A percentile compares a stretch with the other conserved stretches of the same genome.
These are phyloP conservation scores for Anabas testudineus DNA, from an alignment of 2,797 vertebrate genomes.

Conservation along the genomic window DNA sequence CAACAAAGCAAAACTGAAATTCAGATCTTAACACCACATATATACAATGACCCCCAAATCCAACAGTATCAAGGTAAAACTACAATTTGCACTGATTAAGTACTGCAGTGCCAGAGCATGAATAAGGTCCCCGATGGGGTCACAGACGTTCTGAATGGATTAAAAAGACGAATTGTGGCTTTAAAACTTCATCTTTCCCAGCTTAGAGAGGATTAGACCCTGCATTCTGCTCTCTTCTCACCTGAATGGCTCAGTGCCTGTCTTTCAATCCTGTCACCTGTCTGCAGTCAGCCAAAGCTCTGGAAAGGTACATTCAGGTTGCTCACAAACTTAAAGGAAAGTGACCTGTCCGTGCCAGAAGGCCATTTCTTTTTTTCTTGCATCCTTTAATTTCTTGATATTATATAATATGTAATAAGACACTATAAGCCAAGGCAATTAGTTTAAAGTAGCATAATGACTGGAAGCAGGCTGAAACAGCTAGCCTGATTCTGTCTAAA, in stretches of 20 bases:
- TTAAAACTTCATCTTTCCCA: constrained; percentile 72
- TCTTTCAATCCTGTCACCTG: constrained; percentile 48
- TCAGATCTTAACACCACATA: neutral
- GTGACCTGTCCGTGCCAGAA: neutral
- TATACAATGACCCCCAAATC: constrained; percentile 27
- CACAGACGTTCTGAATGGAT: constrained; percentile 72
- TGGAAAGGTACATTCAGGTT: constrained; percentile 26
- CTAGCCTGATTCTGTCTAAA: too few relatives aligned
- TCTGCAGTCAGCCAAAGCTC: constrained; percentile 35
- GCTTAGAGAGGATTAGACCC: constrained; percentile 77
- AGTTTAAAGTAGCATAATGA: neutral
- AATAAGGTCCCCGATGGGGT: constrained; percentile 64
- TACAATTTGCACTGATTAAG: neutral
- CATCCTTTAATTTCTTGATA: neutral
- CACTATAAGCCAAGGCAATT: neutral
- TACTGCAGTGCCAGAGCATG: constrained; percentile 39
- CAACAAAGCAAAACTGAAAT: constrained; percentile 3
- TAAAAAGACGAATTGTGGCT: constrained; percentile 76
- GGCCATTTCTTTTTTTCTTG: neutral
- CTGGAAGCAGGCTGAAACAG: too few relatives aligned
- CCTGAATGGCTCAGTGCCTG: constrained; percentile 43
- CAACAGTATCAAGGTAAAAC: constrained; percentile 13
- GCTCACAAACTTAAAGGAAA: constrained; percentile 12
- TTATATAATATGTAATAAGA: too few relatives aligned
- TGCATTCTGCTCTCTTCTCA: constrained; percentile 49